Evolutionary conservation across 2,113 vertebrate species (phyloP), one percentile per base, ranked within the genome.

Genomic region (Elachura formosa): DNA sequence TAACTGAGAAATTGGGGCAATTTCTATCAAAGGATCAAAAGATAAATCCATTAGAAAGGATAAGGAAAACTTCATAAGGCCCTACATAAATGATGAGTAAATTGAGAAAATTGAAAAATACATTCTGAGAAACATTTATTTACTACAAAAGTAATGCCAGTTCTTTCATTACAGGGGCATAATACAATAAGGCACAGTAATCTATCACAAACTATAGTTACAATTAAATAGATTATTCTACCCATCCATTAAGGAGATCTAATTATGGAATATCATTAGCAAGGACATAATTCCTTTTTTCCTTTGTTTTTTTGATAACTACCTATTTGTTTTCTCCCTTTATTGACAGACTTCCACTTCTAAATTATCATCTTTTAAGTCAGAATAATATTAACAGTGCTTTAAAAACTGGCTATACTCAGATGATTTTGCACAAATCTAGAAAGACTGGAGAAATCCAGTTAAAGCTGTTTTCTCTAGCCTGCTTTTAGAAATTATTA

Each of bases 301-400:
- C 22, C 14, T 93, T 92, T 63, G 31, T 25, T 93, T 87, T 89
- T 79, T 56, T 4, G 0, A 79, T 89, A 87, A 52, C 54, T 33
- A 79, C 66, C 87, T 83, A 68, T 87, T 93, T 59, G 58, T 91
- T 94, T 91, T 82, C 62, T 79, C 36, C 58, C 23, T 91, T 89
- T 76, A 91, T 61, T 85, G 92, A 87, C 90, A 96, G 78, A 76
- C 71, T 91, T 90, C 74, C 74, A 90, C 75, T 90, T 93, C 72
- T 16, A 72, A 91, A 41, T 61, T 31, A 56, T 23, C 72, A 61
- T 38, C 81, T 82, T 87, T 82, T 45, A 82, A 75, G 54, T 62
- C 22, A 76, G 38, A 93, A 51, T 2, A 73, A 51, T 62, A 79
- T 66, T 85, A 91, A 52, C 36, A 56, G 56, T 69, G 63, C 84